Evolutionary conservation across 2,888 invertebrate species (phyloP), one percentile per base, ranked within the genome.

Genomic region (Pseudanteris insignis): DNA sequence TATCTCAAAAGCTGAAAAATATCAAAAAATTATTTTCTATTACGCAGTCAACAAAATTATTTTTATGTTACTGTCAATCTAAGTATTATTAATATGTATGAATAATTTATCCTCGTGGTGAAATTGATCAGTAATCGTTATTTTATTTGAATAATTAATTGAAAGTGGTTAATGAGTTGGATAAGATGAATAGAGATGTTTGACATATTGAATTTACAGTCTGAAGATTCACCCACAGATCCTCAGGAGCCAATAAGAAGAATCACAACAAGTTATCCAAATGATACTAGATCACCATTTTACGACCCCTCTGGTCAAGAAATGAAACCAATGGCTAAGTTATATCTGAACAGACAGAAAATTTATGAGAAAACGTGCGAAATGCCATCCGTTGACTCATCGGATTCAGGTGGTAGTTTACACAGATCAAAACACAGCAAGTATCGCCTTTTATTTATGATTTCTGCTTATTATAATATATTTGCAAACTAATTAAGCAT

Each of bases 231-330:
- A 0, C 91, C 91, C 71, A 89, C 90, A 0, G 82, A 83, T 5
- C 92, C 92, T 0, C 88, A 89, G 54, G 92, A 96, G 78, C 86
- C 87, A 66, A 96, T 98, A 84, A 89, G 88, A 71, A 86, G 88
- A 57, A 96, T 99, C 70, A 96, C 96, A 0, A 89, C 91, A 1
- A 90, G 88, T 80, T 92, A 90, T 79, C 96, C 96, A 0, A 92
- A 93, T 80, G 93, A 96, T 82, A 90, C 91, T 0, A 85, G 90
- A 58, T 91, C 96, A 0, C 98, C 98, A 0, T 99, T 98, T 81
- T 96, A 92, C 81, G 89, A 92, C 75, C 87, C 89, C 0, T 81
- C 83, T 2, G 83, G 83, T 1, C 83, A 83, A 2, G 85, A 85
- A 44, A 90, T 98, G 84, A 86, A 86, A 25, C 94, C 98, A 0